Evolutionary conservation across 2,797 vertebrate genomes (phyloP), one percentile per base, ranked within the genome.

Genomic region (Rallus crepitans): DNA sequence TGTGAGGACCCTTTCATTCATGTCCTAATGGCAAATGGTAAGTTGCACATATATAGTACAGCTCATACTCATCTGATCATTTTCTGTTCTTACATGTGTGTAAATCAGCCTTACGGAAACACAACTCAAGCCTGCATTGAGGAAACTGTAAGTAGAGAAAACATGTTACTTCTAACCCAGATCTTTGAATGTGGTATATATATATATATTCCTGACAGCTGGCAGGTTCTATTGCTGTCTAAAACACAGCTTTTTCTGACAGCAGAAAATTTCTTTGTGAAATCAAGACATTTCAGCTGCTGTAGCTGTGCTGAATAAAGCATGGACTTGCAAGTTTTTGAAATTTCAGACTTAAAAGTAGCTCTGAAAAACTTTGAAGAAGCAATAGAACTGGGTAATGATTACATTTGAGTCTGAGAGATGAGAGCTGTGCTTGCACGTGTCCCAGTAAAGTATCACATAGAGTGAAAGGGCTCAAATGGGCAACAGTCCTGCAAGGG

Each of bases 121-220:
- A 71, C 68, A 33, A 63, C 88, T 71, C 65, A 57, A 0, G 80
- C 59, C 61, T 90, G 45, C 15, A 0, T 90, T 35, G 94, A 92
- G 31, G 82, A 93, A 87, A 96, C 81, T n/a, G 98, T 98, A 96
- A 98, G 98, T 98, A 93, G 8, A 50, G 53, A 88, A 68, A 39
- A 11, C 7, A 6, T 48, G 23, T 76, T 71, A 45, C 33, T 77
- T 64, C 73, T 93, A 96, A 19, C 28, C 11, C 33, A 35, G 15
- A 27, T 77, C 42, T 82, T 81, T 84, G 59, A 72, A 11, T 68
- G 6, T 8, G 47, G 8, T 70, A 1, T 23, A 0, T 55, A 5
- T 73, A 7, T 70, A 1, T 23, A 0, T 55, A 5, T 73, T 76
- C 37, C 37, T 42, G 28, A 61, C 18, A 79, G 25, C 15, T 61